Evolutionary conservation across 2,888 invertebrate species (phyloP).

Genomic region (Macroteleia sp.): DNA sequence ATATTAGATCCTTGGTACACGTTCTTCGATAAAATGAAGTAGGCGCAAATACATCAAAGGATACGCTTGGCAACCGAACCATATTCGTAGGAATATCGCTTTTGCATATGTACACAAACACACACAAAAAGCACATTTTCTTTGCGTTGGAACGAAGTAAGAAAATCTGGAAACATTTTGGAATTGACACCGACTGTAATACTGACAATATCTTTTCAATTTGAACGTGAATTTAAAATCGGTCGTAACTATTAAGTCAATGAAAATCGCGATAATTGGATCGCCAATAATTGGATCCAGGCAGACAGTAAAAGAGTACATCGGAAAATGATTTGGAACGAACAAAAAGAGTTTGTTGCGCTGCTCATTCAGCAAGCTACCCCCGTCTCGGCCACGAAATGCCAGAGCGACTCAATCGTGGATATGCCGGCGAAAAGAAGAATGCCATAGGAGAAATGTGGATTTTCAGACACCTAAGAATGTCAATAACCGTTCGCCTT

Average conservation of each 20-base stretch:
- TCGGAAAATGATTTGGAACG: slow-evolving; percentile 17
- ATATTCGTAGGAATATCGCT: slow-evolving; percentile 65
- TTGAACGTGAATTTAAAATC: background rate
- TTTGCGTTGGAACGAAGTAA: slow-evolving; percentile 15
- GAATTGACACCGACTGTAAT: slow-evolving; percentile 18
- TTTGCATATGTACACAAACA: slow-evolving; percentile 17
- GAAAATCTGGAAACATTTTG: slow-evolving; percentile 16
- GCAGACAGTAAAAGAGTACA: background rate
- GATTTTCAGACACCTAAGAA: slow-evolving; percentile 70
- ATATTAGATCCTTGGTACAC: slow-evolving; percentile 73
- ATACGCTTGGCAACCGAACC: slow-evolving; percentile 64
- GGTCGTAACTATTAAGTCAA: background rate
- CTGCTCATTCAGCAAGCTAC: slow-evolving; percentile 24
- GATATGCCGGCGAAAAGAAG: slow-evolving; percentile 56
- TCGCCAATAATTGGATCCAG: background rate
- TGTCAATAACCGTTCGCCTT: slow-evolving; percentile 76
- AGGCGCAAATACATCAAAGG: slow-evolving; percentile 72
- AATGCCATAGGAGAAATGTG: slow-evolving; percentile 60
- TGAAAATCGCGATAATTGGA: slow-evolving; percentile 10
- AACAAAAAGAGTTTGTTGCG: slow-evolving; percentile 26
- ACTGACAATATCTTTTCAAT: slow-evolving; percentile 23
- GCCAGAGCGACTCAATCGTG: slow-evolving; percentile 60
- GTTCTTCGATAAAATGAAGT: slow-evolving; percentile 73
- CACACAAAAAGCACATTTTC: slow-evolving; percentile 16
- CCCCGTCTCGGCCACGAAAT: slow-evolving; percentile 22